phyloP scores from a whole-genome alignment of 1,140 invertebrate species.

The Trichonephila inaurata region DNA sequence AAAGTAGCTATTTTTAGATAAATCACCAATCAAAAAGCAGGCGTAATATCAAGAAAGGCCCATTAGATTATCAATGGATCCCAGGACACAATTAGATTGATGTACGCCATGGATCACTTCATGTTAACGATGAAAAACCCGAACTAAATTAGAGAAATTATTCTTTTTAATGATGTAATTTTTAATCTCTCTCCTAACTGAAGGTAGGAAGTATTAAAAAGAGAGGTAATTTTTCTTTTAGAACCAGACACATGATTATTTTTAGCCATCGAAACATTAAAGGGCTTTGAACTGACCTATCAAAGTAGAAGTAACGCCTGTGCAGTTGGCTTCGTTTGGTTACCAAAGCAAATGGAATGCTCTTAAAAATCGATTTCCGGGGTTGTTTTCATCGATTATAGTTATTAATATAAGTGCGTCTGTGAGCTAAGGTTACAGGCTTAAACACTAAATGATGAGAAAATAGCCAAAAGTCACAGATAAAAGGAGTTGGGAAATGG shows the following conservation, averaged over 20 bases:
- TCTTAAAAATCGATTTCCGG: conserved; percentile 37
- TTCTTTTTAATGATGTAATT: not conserved
- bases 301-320: not conserved
- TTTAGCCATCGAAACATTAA: not conserved
- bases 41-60: not conserved
- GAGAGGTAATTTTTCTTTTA: conserved; percentile 16
- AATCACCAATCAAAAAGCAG: not conserved
- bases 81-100: not conserved
- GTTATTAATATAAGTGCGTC: not conserved
- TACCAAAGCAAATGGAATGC: conserved; percentile 29
- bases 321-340: not conserved
- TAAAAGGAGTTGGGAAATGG: too few relatives aligned
- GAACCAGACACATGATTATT: not conserved
- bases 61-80: not conserved
- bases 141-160: not conserved
- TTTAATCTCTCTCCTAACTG: not conserved
- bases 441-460: not conserved
- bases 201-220: conserved; percentile 21
- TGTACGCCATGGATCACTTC: not conserved
- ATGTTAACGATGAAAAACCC: not conserved
- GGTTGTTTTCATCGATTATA: conserved; percentile 13
- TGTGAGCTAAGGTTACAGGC: not conserved
- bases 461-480: not conserved
- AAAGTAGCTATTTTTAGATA: too few relatives aligned
- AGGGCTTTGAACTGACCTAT: conserved; percentile 50